Evolutionary conservation across 1,140 invertebrate species (phyloP), one percentile per base, ranked within the genome.

Genomic region (Drosophila lacertosa): DNA sequence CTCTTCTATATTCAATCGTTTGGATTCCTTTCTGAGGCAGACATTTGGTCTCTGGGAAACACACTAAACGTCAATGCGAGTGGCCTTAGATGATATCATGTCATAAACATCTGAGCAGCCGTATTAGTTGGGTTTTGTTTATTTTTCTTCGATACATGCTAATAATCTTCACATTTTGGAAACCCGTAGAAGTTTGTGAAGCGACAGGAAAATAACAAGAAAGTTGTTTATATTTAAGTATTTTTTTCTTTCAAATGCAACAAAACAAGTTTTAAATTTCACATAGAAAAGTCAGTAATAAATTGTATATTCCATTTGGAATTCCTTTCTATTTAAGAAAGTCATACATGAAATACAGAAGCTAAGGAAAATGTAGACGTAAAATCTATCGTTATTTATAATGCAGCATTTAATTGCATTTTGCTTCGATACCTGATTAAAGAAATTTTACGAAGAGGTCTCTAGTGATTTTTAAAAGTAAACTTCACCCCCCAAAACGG

Each of bases 31-130:
- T 53, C 62, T 51, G 26, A 54, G 75, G 73, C 77, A 89, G 84
- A 89, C 84, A 89, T 66, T 89, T 39, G 73, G 84, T 89, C 84
- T 89, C 81, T 75, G 65, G 77, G 73, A 81, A 74, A 69, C 67
- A 53, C 50, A 66, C 33, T 42, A 32, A 51, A 39, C 57, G 33
- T 32, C 6, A 45, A 45, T 37, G 45, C 44, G 67, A 64, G 60
- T 62, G 73, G 63, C 51, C 77, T 59, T 59, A 89, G 84, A 89
- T 84, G 77, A 84, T 86, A 84, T 84, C 80, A 79, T 86, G 77
- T 86, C 80, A 84, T 84, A 84, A 84, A 86, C 77, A 86, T 86
- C 73, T 73, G 37, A 68, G 35, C 40, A 39, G 51, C 58, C 64
- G 65, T 80, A 86, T 86, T 84, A 80, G 64, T 77, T 75, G 51